Base-by-base conservation (phyloP, 23 tunicate species). In the Phallusia fumigata region DNA sequence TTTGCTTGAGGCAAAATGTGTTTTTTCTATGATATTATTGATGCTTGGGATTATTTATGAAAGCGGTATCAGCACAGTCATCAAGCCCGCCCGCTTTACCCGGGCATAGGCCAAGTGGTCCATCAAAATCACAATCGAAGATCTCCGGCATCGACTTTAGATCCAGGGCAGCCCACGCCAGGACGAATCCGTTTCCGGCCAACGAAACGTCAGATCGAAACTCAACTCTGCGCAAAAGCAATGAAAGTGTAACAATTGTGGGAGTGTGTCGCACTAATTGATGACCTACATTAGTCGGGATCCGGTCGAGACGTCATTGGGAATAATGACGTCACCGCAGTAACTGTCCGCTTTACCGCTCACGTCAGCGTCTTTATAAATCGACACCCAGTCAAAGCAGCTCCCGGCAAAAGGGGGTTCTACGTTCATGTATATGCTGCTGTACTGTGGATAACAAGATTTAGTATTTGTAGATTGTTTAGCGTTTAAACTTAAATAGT, bases 301-400 rank as follows among this genome's bases (percentile, higher is more conserved):
- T 11, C 80, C 80, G 8, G 80, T 77, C 19, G 80, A 35, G 1
- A 53, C 15, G 53, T 77, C 80, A 1, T 35, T 0, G 19, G 80
- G 80, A 36, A 77, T 77, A 40, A 40, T 36, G n/a, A 45, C 32
- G 53, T 45, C 35, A 18, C 80, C 80, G 53, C 80, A 77, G 50
- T 31, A 77, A 8, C 53, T 36, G 47, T 77, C 80, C 22, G 80
- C 49, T 44, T 36, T 45, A 45, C 35, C 80, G 50, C 28, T 77
- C 50, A 36, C 0, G 80, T 77, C 50, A 10, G 53, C 80, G 50
- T 28, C 35, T 26, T 35, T 35, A 45, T 77, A 77, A 40, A 77
- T 45, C 80, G 80, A 40, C 24, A 77, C 80, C 44, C 44, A 77
- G 53, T 77, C 80, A 10, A 36, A 77, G 30, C 80, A 77, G 33